Conservation (phyloP, 1,140 invertebrate genomes). For the Drosophila pseudoobscura region DNA sequence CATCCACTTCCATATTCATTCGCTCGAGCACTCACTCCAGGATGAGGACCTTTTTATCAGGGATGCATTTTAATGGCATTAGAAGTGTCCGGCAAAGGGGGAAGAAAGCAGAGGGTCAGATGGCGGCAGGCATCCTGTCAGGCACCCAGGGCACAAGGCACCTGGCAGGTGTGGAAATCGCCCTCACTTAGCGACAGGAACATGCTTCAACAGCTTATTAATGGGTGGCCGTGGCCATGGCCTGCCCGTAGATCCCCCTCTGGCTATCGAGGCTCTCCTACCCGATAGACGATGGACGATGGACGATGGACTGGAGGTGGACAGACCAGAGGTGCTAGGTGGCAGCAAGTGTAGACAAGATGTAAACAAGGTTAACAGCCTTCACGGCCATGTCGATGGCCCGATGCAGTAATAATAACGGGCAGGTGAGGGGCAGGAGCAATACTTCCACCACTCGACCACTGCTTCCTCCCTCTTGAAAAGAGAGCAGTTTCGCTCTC, state of each 20-base stretch:
- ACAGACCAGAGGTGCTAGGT: slow-evolving; percentile 17
- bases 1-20: no score
- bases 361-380: slow-evolving; percentile 71
- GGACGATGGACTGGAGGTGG: slow-evolving; percentile 6
- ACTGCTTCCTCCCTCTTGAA: not conserved
- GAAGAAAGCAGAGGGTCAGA: not conserved
- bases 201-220: slow-evolving; percentile 65
- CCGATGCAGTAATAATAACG: slow-evolving; percentile 39
- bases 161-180: slow-evolving; percentile 44
- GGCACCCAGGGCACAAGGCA: not conserved
- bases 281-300: no score
- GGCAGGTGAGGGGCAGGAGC: not conserved
- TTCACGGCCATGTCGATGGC: slow-evolving; percentile 11
- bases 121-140: not conserved
- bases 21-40: not conserved
- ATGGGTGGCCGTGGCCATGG: slow-evolving; percentile 16
- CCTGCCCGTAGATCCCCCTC: no score
- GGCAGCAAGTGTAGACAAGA: slow-evolving; percentile 61
- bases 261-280: no score
- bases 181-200: slow-evolving; percentile 49
- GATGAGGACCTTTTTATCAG: not conserved
- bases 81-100: not conserved
- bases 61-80: slow-evolving; percentile 19
- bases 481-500: not conserved
- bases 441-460: no score